A percentile compares a stretch with the other conserved stretches of the same genome.
These are phyloP conservation scores for Latrodectus elegans DNA, from an alignment of 2,888 invertebrate species.

Conservation along the genomic window DNA sequence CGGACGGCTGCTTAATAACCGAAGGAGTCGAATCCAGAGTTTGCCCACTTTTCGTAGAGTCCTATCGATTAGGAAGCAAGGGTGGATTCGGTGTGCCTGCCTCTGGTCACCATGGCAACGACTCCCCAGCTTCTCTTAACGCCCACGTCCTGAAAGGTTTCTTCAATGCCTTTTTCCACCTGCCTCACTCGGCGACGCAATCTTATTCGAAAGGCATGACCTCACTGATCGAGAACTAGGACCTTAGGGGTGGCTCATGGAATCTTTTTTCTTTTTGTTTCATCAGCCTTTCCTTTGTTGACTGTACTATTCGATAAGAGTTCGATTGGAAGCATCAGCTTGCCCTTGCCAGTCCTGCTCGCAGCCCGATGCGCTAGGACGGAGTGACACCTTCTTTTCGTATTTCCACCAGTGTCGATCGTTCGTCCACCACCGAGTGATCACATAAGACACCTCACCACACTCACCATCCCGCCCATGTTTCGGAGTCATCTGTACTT, in stretches of 20 bases:
- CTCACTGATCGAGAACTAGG: background rate
- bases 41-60: constrained; percentile 16
- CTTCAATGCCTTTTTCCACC: constrained; percentile 23
- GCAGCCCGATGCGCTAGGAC: constrained; percentile 35
- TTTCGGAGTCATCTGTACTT: constrained; percentile 28
- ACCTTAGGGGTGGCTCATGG: constrained; percentile 4
- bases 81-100: constrained; percentile 40
- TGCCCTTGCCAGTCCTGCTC: constrained; percentile 15
- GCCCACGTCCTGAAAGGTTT: constrained; percentile 46
- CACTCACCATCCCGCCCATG: constrained; percentile 28
- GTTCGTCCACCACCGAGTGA: constrained; percentile 17
- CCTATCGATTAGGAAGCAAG: constrained; percentile 40
- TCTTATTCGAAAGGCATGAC: background rate
- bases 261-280: background rate
- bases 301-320: constrained; percentile 12
- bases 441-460: constrained; percentile 30
- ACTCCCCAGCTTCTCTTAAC: constrained; percentile 56
- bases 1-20: constrained; percentile 38
- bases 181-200: constrained; percentile 10
- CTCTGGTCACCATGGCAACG: constrained; percentile 50
- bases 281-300: constrained; percentile 5
- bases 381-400: constrained; percentile 40
- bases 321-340: constrained; percentile 25
- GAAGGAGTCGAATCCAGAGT: constrained; percentile 28
- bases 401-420: constrained; percentile 18